These are phyloP conservation scores for Anguilla rostrata DNA, from an alignment of 2,113 vertebrate genomes.

Conservation along the genomic window DNA sequence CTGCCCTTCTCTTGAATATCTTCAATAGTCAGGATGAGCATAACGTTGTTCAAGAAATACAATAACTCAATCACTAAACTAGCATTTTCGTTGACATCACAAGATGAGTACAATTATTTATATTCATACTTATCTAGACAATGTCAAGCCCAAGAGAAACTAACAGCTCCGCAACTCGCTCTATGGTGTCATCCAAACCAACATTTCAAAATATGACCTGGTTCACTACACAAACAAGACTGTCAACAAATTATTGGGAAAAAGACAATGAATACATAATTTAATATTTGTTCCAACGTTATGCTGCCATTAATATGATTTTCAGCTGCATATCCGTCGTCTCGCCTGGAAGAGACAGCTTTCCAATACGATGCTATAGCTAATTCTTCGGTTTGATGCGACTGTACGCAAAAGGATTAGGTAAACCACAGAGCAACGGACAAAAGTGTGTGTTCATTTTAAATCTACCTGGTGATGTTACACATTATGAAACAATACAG, in stretches of 20 bases:
- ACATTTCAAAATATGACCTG: background rate
- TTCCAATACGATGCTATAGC: background rate
- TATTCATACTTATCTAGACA: background rate
- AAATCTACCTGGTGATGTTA: background rate
- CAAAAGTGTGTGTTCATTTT: background rate
- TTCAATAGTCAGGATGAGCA: background rate
- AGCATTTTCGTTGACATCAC: background rate
- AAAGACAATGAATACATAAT: background rate
- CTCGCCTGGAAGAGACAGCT: slow-evolving; percentile 5
- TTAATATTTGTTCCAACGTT: background rate
- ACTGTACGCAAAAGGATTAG: background rate
- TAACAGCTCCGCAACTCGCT: slow-evolving; percentile 3
- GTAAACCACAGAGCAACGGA: slow-evolving; percentile 3
- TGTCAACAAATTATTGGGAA: background rate
- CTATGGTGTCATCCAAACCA: background rate
- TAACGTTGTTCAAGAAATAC: background rate
- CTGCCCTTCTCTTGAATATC: background rate
- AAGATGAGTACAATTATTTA: background rate
- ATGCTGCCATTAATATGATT: background rate
- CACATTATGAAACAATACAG: background rate
- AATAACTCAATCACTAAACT: background rate
- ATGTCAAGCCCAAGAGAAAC: background rate
- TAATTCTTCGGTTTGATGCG: slow-evolving; percentile 6
- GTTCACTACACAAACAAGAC: background rate
- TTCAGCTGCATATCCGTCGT: background rate